Evolutionary conservation across 2,113 vertebrate genomes (phyloP).

Genomic region (Merops nubicus): DNA sequence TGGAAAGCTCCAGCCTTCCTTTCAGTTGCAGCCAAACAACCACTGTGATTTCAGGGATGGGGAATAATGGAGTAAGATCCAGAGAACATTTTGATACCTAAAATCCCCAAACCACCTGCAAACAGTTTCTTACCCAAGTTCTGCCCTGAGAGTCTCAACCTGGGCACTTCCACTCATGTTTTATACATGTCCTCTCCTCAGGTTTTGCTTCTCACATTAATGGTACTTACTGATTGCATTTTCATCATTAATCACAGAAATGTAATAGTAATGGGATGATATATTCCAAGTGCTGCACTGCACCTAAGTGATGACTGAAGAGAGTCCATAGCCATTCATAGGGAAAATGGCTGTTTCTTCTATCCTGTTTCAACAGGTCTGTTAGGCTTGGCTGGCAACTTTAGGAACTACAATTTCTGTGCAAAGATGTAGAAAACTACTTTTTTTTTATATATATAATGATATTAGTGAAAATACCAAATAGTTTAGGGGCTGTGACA

Average conservation of each 20-base stretch:
- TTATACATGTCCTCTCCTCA: background rate
- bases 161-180: background rate
- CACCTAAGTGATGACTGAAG: background rate
- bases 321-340: background rate
- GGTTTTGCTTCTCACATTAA: background rate
- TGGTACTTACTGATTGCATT: background rate
- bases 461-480: background rate
- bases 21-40: background rate
- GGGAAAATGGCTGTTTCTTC: background rate
- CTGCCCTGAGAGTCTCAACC: background rate
- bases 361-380: background rate
- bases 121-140: background rate
- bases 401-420: background rate
- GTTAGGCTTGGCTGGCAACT: background rate
- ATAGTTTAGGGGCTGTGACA: background rate
- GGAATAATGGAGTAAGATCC: background rate
- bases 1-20: background rate
- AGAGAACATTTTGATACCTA: background rate
- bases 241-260: background rate
- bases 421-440: background rate
- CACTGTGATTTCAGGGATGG: rapidly evolving
- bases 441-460: background rate
- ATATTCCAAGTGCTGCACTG: background rate
- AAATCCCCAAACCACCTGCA: background rate
- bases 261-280: background rate